Conservation (phyloP, 2,797 vertebrate genomes). For the Hipposideros larvatus region DNA sequence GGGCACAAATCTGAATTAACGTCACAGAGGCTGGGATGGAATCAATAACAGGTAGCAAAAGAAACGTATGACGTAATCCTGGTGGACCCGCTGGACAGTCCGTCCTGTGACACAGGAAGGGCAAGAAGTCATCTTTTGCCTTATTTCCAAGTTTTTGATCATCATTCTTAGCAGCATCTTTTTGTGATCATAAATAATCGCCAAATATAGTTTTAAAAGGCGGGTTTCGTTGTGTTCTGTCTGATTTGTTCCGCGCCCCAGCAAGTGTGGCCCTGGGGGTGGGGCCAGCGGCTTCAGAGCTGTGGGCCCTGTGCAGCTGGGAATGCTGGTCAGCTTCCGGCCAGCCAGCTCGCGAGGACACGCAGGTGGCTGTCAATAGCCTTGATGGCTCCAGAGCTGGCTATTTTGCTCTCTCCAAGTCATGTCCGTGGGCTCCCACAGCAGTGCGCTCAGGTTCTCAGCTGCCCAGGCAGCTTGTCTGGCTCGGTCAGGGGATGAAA, state of each 20-base stretch:
- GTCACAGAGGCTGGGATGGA: fast-evolving
- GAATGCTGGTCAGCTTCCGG: not conserved
- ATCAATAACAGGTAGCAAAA: fast-evolving
- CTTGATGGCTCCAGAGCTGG: too few species aligned
- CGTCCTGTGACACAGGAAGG: not conserved
- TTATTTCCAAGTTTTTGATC: fast-evolving
- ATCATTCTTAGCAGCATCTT: not conserved
- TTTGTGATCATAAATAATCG: not conserved
- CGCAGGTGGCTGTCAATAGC: too few species aligned
- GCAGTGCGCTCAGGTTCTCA: not conserved
- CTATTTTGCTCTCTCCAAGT: not conserved
- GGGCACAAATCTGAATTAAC: fast-evolving
- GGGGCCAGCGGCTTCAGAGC: not conserved
- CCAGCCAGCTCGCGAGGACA: fast-evolving
- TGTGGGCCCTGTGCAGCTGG: fast-evolving
- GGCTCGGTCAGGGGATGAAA: fast-evolving
- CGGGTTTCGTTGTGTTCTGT: fast-evolving
- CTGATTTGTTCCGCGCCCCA: fast-evolving
- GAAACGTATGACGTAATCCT: fast-evolving
- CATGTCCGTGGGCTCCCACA: not conserved
- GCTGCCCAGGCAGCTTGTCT: fast-evolving
- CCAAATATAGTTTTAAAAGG: not conserved
- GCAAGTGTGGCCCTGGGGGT: not conserved
- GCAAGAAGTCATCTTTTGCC: not conserved
- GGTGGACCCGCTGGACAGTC: fast-evolving